These are phyloP conservation scores for Lycaon pictus DNA, from an alignment of 2,113 vertebrate genomes.

Conservation along the genomic window DNA sequence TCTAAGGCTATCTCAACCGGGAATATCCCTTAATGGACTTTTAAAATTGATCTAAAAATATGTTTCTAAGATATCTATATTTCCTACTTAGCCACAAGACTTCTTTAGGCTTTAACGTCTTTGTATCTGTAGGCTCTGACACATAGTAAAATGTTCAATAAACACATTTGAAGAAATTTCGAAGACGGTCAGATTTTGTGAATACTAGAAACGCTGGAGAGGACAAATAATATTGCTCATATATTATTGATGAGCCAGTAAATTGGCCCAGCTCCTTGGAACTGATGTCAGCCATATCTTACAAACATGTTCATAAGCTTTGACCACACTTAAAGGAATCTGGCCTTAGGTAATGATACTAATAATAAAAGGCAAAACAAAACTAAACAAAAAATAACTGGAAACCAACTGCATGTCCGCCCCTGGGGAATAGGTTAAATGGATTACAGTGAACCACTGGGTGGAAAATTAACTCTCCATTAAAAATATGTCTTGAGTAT, in stretches of 20 bases:
- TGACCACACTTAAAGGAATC: neutral
- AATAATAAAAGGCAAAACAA: neutral
- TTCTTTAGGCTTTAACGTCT: neutral
- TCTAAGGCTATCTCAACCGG: neutral
- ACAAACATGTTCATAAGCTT: neutral
- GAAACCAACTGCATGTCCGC: neutral
- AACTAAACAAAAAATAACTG: neutral
- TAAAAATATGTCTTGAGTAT: conserved; percentile 7
- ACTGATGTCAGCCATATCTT: neutral
- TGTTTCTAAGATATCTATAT: neutral
- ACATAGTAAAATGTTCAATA: neutral
- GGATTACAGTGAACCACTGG: neutral
- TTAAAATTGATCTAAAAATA: neutral
- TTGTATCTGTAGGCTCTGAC: neutral
- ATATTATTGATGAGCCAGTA: neutral
- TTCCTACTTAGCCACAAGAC: neutral
- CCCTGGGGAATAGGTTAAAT: neutral
- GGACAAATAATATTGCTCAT: neutral
- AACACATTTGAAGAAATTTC: neutral
- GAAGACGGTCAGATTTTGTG: neutral
- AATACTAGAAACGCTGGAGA: neutral
- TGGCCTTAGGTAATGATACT: neutral
- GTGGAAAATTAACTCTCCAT: neutral
- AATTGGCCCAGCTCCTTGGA: neutral
- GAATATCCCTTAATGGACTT: neutral